These are phyloP conservation scores for Pungitius pungitius DNA, from an alignment of 2,113 vertebrate species.

Conservation along the genomic window DNA sequence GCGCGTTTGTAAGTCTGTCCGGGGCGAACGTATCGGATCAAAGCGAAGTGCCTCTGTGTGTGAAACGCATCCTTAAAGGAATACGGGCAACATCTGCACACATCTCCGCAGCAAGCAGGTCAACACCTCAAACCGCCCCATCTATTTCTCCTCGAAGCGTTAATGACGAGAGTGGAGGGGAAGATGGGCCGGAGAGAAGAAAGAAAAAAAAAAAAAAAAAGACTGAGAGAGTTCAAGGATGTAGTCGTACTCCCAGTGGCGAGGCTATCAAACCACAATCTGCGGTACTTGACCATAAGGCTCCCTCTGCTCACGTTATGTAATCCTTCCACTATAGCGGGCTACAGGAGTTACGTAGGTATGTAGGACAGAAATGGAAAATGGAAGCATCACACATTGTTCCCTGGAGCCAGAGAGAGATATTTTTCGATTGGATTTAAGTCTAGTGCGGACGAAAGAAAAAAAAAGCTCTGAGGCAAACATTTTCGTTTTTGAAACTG, in stretches of 20 bases:
- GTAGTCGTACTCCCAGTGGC: slow-evolving; percentile 54
- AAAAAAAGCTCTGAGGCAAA: no score
- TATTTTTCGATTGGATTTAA: not conserved
- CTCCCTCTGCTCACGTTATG: slow-evolving; percentile 56
- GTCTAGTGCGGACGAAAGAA: not conserved
- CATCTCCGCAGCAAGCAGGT: slow-evolving; percentile 50
- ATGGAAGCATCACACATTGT: not conserved
- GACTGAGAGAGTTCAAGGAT: slow-evolving; percentile 47
- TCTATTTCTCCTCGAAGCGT: slow-evolving; percentile 68
- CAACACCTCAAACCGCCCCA: slow-evolving; percentile 58
- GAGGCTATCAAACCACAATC: slow-evolving; percentile 54
- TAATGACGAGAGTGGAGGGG: slow-evolving; percentile 56
- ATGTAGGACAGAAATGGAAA: not conserved
- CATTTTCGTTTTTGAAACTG: no score
- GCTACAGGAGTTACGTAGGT: not conserved
- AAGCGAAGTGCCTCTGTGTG: not conserved
- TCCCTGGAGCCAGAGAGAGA: not conserved
- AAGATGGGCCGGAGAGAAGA: slow-evolving; percentile 14
- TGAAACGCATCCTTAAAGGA: slow-evolving; percentile 27
- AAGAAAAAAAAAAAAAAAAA: slow-evolving; percentile 29
- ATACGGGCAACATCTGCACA: slow-evolving; percentile 32
- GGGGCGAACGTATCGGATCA: not conserved
- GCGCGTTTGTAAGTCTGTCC: slow-evolving; percentile 6
- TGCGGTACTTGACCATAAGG: slow-evolving; percentile 52
- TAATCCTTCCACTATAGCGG: slow-evolving; percentile 48